These are phyloP conservation scores for Tragelaphus imberbis DNA, from an alignment of 2,113 vertebrate genomes.

Conservation along the genomic window DNA sequence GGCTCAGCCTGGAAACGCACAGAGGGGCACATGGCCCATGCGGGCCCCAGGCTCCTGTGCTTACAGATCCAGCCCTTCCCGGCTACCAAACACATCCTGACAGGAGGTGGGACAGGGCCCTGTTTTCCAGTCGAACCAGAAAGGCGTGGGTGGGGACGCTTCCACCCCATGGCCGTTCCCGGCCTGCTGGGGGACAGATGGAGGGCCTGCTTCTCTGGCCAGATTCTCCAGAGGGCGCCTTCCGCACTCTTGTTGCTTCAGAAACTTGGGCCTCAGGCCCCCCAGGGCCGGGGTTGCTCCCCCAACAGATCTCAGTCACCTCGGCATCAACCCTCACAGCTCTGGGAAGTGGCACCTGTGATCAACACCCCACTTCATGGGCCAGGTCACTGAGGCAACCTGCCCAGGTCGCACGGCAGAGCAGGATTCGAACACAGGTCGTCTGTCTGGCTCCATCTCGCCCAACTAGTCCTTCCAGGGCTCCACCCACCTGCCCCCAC, in stretches of 20 bases:
- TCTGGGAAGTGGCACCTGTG: background rate
- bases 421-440: background rate
- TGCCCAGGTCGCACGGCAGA: background rate
- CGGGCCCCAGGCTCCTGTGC: background rate
- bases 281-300: background rate
- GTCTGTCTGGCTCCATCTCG: background rate
- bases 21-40: background rate
- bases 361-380: background rate
- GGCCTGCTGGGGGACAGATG: constrained; percentile 70
- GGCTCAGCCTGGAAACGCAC: background rate
- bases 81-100: background rate
- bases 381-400: background rate
- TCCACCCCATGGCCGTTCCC: constrained; percentile 26
- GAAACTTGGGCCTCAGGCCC: background rate
- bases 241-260: background rate
- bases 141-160: constrained; percentile 66
- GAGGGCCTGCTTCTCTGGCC: constrained; percentile 35
- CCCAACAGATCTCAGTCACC: rapidly evolving
- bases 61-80: background rate
- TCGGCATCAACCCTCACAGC: background rate
- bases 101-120: background rate
- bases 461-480: background rate
- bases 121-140: constrained; percentile 65
- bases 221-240: background rate
- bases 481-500: background rate